Base-by-base conservation (phyloP, 35 echinoderm and acorn worm species). In the Lytechinus pictus region DNA sequence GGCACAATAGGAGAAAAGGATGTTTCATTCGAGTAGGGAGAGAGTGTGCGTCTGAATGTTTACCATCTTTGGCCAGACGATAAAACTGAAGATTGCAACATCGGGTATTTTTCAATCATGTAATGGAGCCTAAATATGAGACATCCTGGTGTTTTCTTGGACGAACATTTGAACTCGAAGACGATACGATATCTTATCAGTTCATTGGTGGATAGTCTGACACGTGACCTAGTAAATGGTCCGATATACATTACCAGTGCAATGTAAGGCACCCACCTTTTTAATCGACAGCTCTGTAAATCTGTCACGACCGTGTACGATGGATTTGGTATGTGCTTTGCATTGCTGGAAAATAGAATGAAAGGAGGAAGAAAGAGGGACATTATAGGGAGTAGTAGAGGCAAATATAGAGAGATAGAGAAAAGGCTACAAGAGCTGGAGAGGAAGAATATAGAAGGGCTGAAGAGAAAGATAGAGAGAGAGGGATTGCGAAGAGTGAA, bases 221-320 rank as follows among this genome's bases (percentile, higher is more conserved):
- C 66, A 79, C 19, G 21, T 79, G 66, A 79, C 66, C 66, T n/a
- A 79, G 66, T 79, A 79, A 79, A 79, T 79, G n/a, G 66, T 79
- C 66, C 66, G 16, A 79, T 79, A 79, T 79, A 79, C 66, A 79
- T 79, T 79, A 79, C 66, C 66, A 79, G 3, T n/a, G 66, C 66
- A 79, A 79, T 79, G 66, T 24, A 16, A 79, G 66, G 66, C 66
- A 79, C 21, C 21, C 21, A 19, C 21, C 66, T 79, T 79, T 79
- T 79, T 79, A 79, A 79, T 79, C 66, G 66, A 79, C 66, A 79
- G 19, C 66, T 79, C 66, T 79, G 66, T 79, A 79, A 79, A 79
- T 79, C 66, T 79, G 66, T 79, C 66, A 79, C 66, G 66, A 79
- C 66, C 66, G 6, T 79, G 21, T n/a, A 79, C 66, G 21, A 79